Conservation (phyloP, 2,113 vertebrate genomes). For the Chaetodon trifascialis region DNA sequence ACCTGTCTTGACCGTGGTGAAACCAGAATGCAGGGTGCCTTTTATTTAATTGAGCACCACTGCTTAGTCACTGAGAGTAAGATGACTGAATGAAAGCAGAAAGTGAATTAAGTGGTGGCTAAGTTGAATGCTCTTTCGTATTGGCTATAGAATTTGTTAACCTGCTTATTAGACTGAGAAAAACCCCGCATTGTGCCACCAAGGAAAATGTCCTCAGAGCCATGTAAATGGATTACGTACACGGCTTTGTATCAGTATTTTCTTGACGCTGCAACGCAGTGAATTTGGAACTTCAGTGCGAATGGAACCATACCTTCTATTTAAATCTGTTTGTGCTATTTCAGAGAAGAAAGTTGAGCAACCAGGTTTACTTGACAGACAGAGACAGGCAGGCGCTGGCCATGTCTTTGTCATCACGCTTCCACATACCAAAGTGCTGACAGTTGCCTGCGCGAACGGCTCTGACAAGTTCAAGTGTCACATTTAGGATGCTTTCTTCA, state of each 20-base stretch:
- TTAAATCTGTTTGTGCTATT: neutral
- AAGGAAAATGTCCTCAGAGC: constrained; percentile 24
- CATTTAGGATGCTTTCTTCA: constrained; percentile 76
- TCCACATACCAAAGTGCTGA: constrained; percentile 78
- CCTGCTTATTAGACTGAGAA: constrained; percentile 33
- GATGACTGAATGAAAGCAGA: constrained; percentile 23
- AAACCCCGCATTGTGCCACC: neutral
- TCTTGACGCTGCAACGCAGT: neutral
- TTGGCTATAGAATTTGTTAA: constrained; percentile 9
- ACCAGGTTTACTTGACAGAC: constrained; percentile 46
- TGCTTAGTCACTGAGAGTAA: constrained; percentile 1
- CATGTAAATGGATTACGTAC: constrained; percentile 35
- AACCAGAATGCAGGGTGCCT: neutral
- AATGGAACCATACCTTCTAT: neutral
- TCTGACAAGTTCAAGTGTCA: constrained; percentile 83
- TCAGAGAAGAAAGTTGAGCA: constrained; percentile 46
- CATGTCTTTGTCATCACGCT: constrained; percentile 62
- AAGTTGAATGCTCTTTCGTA: constrained; percentile 23
- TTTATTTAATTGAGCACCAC: constrained; percentile 12
- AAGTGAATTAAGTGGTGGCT: constrained; percentile 4
- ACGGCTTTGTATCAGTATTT: constrained; percentile 12
- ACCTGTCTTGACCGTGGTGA: neutral
- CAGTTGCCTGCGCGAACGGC: constrained; percentile 70
- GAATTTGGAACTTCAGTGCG: neutral
- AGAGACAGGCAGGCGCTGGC: constrained; percentile 58